Percentiles rank a stretch among this genome's conserved stretches.
Conservation (phyloP, 1,140 invertebrate species). For the Branchinecta lynchi region DNA sequence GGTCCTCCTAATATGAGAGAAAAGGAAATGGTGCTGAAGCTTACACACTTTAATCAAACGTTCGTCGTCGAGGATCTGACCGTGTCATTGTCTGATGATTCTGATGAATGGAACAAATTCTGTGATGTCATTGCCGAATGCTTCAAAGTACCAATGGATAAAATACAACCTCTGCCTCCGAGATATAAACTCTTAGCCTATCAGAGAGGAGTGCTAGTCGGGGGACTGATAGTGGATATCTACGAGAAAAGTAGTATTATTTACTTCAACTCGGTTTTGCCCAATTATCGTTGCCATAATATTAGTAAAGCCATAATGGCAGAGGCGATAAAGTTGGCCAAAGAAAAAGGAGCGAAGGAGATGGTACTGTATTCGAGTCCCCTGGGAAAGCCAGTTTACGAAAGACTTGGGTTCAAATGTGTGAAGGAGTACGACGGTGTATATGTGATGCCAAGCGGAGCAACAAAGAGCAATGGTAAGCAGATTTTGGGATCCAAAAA, state of each 20-base stretch:
- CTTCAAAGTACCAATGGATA: background rate
- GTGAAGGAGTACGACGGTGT: background rate
- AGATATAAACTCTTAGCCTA: background rate
- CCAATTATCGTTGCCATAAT: background rate
- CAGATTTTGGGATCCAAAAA: too few species aligned
- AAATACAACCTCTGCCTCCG: background rate
- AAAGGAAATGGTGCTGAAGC: background rate
- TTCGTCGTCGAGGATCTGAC: background rate
- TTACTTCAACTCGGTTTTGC: background rate
- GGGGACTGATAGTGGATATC: background rate
- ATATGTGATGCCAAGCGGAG: background rate
- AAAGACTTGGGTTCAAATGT: background rate
- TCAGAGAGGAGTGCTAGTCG: background rate
- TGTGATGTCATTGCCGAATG: background rate
- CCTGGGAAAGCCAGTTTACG: background rate
- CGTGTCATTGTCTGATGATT: background rate
- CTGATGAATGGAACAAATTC: background rate
- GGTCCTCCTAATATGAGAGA: too few species aligned
- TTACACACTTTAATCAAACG: background rate
- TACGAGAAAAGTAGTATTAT: background rate
- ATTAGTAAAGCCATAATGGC: background rate
- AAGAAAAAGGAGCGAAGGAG: background rate
- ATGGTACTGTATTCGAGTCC: background rate
- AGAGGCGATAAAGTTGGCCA: background rate
- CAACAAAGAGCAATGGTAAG: too few species aligned